These are phyloP conservation scores for Chondrosia reniformis DNA, from an alignment of 37 sponge, comb jelly and placozoan genomes.

Conservation along the genomic window DNA sequence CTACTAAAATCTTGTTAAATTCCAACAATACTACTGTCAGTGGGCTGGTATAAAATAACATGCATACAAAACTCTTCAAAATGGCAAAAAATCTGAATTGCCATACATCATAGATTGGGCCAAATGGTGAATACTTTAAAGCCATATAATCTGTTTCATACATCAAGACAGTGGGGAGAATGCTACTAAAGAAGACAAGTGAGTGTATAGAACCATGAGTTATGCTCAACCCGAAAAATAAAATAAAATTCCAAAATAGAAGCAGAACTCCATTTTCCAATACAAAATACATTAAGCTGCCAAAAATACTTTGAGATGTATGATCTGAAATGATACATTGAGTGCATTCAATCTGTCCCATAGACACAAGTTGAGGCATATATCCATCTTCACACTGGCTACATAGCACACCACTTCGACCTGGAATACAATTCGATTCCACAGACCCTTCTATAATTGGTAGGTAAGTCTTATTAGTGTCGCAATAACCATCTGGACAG, in stretches of 20 bases:
- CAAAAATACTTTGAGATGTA: conserved; percentile 8
- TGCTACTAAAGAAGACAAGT: conserved; percentile 57
- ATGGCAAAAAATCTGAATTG: conserved; percentile 46
- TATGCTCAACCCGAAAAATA: conserved; percentile 30
- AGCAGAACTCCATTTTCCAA: conserved; percentile 26
- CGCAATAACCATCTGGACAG: conserved; percentile 3
- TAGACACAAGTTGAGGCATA: conserved; percentile 23
- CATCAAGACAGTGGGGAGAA: conserved; percentile 22
- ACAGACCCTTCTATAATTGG: no score
- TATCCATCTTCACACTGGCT: conserved; percentile 2
- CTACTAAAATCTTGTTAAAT: neutral
- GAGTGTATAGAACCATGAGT: conserved; percentile 45
- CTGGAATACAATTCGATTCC: neutral
- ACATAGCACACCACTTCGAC: conserved; percentile 19
- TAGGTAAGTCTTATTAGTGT: neutral
- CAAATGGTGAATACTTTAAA: neutral
- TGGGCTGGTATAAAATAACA: neutral
- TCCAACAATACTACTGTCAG: conserved; percentile 11
- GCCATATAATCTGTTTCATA: neutral
- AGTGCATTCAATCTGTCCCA: conserved; percentile 4
- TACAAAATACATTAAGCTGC: conserved; percentile 28
- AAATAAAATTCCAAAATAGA: conserved; percentile 17
- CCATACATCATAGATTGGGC: conserved; percentile 37
- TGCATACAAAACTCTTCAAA: conserved; percentile 26
- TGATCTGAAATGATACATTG: conserved; percentile 1